Conservation (phyloP, 1,140 invertebrate genomes). For the Magallana angulata region DNA sequence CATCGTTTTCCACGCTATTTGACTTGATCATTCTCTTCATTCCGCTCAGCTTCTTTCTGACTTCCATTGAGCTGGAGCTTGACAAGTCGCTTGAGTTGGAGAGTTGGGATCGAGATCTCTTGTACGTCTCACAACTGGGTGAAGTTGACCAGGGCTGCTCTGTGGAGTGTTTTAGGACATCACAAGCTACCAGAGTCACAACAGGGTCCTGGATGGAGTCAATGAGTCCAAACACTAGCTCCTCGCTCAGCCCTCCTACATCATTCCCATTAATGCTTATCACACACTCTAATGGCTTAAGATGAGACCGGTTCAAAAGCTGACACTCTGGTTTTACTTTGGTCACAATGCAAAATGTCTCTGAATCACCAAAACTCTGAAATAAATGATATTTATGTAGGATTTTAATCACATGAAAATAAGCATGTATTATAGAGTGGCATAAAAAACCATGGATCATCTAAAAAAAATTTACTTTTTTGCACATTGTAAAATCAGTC, state of each 20-base stretch:
- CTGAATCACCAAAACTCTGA: constrained; percentile 20
- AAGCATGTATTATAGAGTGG: no score
- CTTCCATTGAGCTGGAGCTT: constrained; percentile 28
- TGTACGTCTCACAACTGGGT: constrained; percentile 23
- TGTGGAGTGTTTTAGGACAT: constrained; percentile 33
- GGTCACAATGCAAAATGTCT: constrained; percentile 49
- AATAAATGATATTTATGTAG: neutral
- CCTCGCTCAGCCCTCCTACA: constrained; percentile 3
- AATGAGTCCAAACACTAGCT: constrained; percentile 38
- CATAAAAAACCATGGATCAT: no score
- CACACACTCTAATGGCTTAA: constrained; percentile 47
- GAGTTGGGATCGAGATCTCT: constrained; percentile 39
- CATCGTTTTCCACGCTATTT: constrained; percentile 40
- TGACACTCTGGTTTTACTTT: constrained; percentile 50
- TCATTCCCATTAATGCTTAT: constrained; percentile 40
- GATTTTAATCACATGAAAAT: no score
- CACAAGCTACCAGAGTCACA: constrained; percentile 39
- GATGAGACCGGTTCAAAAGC: constrained; percentile 1
- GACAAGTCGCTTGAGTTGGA: constrained; percentile 1
- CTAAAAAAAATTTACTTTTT: no score
- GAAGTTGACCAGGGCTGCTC: constrained; percentile 17
- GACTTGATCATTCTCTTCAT: constrained; percentile 37
- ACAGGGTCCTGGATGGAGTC: constrained; percentile 34
- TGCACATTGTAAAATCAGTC: no score
- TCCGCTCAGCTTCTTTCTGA: constrained; percentile 31